Base-by-base conservation (phyloP, 2,797 vertebrate genomes). In the Helostoma temminkii region DNA sequence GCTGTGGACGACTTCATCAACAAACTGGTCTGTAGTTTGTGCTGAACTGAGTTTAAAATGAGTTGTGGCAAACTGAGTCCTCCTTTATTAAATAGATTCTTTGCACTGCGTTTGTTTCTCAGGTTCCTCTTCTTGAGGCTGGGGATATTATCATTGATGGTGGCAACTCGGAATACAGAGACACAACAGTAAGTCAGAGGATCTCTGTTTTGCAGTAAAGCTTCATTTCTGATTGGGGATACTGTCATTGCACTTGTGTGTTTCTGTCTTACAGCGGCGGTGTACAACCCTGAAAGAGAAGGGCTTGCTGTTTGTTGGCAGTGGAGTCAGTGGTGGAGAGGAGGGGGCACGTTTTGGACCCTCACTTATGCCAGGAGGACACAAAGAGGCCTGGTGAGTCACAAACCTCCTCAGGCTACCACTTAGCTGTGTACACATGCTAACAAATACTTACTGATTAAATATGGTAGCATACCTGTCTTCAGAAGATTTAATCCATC, bases 141-240 rank as follows among this genome's bases (percentile, higher is more conserved):
- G 97, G 97, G 3, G 98, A 99, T 73, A 98, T 99, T 86, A 96
- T 99, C 77, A 96, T 99, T 0, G 98, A 99, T 9, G 98, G 98
- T 36, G 98, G 98, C 26, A 99, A 99, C 90, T 99, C 98, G 25
- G 98, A 99, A 60, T 99, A 99, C 56, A 95, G 90, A 74, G 98
- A 99, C 75, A 97, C 95, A 48, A 98, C 94, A 6, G 98, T 99
- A 83, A 92, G 96, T 66, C 2, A 1, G 1, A 1, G 1, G 48
- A 18, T 66, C 14, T 11, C 12, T 1, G 18, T 60, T 12, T 1
- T n/a, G 10, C 18, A 26, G 49, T 36, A 18, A 8, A 48, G 19
- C 6, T 63, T n/a, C n/a, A 41, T 63, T 54, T 6, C 2, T 39
- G 5, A 24, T 21, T 12, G 19, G n/a, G 26, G 1, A 39, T 47